phyloP scores from a whole-genome alignment of 2,888 invertebrate genomes.

The Lagria hirta region DNA sequence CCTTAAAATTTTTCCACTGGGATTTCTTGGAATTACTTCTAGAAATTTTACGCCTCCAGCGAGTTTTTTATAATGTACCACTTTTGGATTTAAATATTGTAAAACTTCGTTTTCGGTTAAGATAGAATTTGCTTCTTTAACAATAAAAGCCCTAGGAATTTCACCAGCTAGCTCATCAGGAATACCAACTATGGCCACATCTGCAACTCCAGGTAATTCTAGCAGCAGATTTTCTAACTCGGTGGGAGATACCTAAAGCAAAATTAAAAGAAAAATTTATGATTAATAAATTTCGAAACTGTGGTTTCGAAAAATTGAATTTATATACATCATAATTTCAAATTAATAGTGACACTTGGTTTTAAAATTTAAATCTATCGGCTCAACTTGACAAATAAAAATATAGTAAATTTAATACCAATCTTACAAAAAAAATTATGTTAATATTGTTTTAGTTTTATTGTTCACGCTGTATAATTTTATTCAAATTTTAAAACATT shows the following conservation, averaged over 20 bases:
- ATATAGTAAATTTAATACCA: too few species aligned
- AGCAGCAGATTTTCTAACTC: slow-evolving; percentile 78
- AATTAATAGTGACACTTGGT: too few species aligned
- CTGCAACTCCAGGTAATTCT: slow-evolving; percentile 69
- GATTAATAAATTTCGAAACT: neutral
- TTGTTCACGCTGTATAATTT: too few species aligned
- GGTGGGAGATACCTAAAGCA: slow-evolving; percentile 76
- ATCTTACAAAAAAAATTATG: too few species aligned
- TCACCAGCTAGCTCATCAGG: slow-evolving; percentile 72
- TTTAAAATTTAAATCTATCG: too few species aligned
- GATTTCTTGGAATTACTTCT: slow-evolving; percentile 71
- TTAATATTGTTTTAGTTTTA: too few species aligned
- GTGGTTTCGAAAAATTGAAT: too few species aligned
- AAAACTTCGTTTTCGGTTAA: slow-evolving; percentile 61
- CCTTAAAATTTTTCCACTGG: slow-evolving; percentile 75
- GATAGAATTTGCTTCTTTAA: slow-evolving; percentile 59
- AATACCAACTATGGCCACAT: slow-evolving; percentile 78
- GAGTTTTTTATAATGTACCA: slow-evolving; percentile 72
- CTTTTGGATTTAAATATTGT: slow-evolving; percentile 63
- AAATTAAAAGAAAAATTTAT: slow-evolving; percentile 1
- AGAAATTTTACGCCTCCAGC: slow-evolving; percentile 71
- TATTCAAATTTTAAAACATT: too few species aligned
- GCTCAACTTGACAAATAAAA: too few species aligned
- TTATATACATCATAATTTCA: too few species aligned
- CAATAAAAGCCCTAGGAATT: slow-evolving; percentile 73